Evolutionary conservation across 2,797 vertebrate species (phyloP).

Genomic region (Xiphorhynchus erythropygius): DNA sequence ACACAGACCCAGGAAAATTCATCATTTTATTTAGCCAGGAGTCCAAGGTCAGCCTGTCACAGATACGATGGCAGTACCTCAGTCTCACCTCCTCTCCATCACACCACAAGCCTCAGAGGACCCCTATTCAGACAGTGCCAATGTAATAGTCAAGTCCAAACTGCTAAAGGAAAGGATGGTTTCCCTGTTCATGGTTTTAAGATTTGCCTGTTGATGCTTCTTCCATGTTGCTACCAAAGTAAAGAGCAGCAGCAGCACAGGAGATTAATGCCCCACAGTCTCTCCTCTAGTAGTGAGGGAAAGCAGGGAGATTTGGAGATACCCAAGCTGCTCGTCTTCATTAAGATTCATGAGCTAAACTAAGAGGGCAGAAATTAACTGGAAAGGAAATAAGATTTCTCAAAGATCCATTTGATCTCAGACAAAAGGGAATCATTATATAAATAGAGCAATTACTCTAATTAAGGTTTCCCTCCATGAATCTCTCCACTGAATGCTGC

Average conservation of each 20-base stretch:
- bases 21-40: not conserved
- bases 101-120: not conserved
- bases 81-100: not conserved
- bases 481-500: slow-evolving; percentile 11
- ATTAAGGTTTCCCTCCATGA: slow-evolving; percentile 63
- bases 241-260: not conserved
- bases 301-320: not conserved
- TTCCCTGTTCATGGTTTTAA: not conserved
- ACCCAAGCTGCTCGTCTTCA: not conserved
- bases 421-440: slow-evolving; percentile 63
- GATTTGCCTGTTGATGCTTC: not conserved
- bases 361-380: slow-evolving; percentile 58
- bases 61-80: not conserved
- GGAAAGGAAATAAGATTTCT: slow-evolving; percentile 50
- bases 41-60: not conserved
- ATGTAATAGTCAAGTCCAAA: not conserved
- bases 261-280: not conserved
- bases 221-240: not conserved
- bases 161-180: not conserved
- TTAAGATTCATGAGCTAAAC: slow-evolving; percentile 57
- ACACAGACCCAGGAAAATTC: not conserved
- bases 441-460: slow-evolving; percentile 74
- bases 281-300: not conserved
- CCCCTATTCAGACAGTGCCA: not conserved
- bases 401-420: slow-evolving; percentile 63